Base-by-base conservation (phyloP, 2,797 vertebrate species). In the Thunnus albacares region DNA sequence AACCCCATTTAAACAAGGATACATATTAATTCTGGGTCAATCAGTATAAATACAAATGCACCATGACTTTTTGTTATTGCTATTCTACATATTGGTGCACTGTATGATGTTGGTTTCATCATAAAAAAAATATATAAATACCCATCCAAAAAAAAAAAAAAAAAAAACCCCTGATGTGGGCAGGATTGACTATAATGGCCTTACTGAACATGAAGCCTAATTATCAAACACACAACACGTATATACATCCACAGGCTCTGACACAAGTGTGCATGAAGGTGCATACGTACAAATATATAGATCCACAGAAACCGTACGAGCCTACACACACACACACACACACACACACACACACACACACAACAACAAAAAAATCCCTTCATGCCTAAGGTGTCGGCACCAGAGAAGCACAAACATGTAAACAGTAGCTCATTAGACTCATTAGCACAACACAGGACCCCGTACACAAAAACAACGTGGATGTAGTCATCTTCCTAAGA, bases 351-450 rank as follows among this genome's bases (percentile, higher is more conserved):
- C 63, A 71, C 79, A 78, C 69, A 72, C 28, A 41, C 30, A 6
- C 26, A 79, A 9, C 24, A 24, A 24, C 24, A 59, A 43, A 45
- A 70, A 67, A 69, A 51, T 4, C 28, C 67, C 59, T 51, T 75
- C 38, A 69, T 71, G 83, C 86, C 85, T 80, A 35, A 90, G 88
- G 87, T 89, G 83, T 77, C 66, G 24, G 66, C 51, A 60, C 49
- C 15, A 63, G 62, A 89, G 58, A 59, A 74, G 63, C 85, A 79
- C 72, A 75, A 78, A 63, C 70, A 73, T 80, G 84, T 71, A 81
- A 87, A 82, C 81, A 89, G 66, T 3, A 63, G 82, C 90, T 91
- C 85, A 82, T 92, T 90, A 89, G 77, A 69, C 82, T 90, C 89
- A 85, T 92, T 89, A 91, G 82, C 59, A 59, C 60, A 74, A 67